Evolutionary conservation across 2,888 invertebrate genomes (phyloP), one percentile per base, ranked within the genome.

Genomic region (Heliconius aoede): DNA sequence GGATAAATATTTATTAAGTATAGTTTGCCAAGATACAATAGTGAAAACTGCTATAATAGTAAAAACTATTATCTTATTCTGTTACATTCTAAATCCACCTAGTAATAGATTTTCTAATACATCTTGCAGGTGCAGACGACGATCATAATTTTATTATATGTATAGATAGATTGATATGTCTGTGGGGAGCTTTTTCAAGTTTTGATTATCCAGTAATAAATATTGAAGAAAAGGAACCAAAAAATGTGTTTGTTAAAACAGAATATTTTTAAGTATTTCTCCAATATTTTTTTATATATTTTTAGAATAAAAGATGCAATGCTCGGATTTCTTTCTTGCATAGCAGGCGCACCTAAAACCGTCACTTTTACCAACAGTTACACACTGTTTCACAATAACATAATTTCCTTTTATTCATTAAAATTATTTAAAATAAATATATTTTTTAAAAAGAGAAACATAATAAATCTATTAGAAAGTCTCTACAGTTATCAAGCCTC

Each of bases 401-500:
- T 46, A 7, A 18, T 46, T 21, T 7, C 0, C 18, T 21, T 21
- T 21, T 46, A 46, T 46, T 46, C 7, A 46, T 46, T 46, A 21
- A 1, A 18, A 46, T 26, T 24, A n/a, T 24, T n/a, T 5, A 58
- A 58, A 58, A 24, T n/a, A 13, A 36, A 40, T 26, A 46, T 13
- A 18, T 28, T 3, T 21, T 46, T 2, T 7, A 40, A 21, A 13
- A 7, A n/a, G 0, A n/a, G 32, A 15, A 69, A 30, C 21, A 21
- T 5, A 5, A 36, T 18, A 24, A 71, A 32, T 3, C 1, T 26
- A 62, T 75, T n/a, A n/a, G n/a, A 64, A 30, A 26, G 1, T 28
- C 55, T 92, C 92, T 87, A 88, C 81, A 85, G 78, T 80, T 71
- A 55, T 74, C 78, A 84, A 82, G 86, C 84, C 71, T 73, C 32